A percentile compares a stretch with the other conserved stretches of the same genome.
Conservation (phyloP, 2,888 invertebrate genomes). For the Craniophora ligustri region DNA sequence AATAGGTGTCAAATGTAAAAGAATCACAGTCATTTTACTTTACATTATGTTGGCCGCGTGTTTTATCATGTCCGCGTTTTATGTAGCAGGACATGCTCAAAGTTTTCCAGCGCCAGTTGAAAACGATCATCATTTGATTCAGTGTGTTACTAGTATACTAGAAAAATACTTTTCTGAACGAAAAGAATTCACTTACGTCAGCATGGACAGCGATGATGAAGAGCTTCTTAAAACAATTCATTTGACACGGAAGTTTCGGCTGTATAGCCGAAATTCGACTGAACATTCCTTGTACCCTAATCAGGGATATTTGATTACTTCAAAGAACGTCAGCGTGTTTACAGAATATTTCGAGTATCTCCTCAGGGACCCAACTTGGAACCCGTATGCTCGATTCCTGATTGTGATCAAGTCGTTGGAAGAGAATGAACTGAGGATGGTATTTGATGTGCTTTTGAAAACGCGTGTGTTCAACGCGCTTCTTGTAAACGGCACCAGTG, state of each 20-base stretch:
- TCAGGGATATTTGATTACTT: conserved; percentile 57
- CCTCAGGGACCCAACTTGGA: conserved; percentile 61
- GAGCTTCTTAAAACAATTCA: conserved; percentile 31
- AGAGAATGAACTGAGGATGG: conserved; percentile 37
- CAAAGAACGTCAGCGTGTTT: conserved; percentile 48
- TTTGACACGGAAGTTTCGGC: conserved; percentile 7
- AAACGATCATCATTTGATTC: conserved; percentile 6
- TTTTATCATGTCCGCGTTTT: conserved; percentile 18
- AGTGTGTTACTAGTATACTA: conserved; percentile 33
- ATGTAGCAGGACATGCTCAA: conserved; percentile 19
- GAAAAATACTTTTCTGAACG: conserved; percentile 26
- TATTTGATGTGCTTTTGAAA: conserved; percentile 65
- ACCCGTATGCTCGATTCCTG: conserved; percentile 63
- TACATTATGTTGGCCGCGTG: conserved; percentile 35
- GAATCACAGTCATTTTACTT: conserved; percentile 2
- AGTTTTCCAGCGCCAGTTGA: background rate
- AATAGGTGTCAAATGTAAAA: conserved; percentile 2
- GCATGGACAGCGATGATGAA: conserved; percentile 23
- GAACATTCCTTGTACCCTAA: conserved; percentile 29
- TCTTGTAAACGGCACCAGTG: conserved; percentile 58
- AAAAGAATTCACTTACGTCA: conserved; percentile 39
- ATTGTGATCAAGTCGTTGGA: conserved; percentile 57
- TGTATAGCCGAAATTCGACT: conserved; percentile 15
- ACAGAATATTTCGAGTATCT: conserved; percentile 40
- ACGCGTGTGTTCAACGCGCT: conserved; percentile 61